These are phyloP conservation scores for Pseudopipra pipra DNA, from an alignment of 2,113 vertebrate genomes.

Conservation along the genomic window DNA sequence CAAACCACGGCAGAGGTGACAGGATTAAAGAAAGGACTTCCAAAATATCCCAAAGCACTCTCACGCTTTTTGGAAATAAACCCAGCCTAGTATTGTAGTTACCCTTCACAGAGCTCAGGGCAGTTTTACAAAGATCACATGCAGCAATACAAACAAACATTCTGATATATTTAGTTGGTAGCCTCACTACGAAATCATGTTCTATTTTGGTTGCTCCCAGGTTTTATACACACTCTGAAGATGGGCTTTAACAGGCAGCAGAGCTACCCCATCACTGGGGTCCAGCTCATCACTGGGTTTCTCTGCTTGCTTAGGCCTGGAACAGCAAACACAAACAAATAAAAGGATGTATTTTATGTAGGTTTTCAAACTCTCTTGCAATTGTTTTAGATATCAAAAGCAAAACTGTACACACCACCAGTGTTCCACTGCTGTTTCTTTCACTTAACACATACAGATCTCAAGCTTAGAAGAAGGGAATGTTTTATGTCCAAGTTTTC, in stretches of 20 bases:
- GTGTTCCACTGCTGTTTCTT: not conserved
- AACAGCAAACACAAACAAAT: not conserved
- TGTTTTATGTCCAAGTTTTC: not conserved
- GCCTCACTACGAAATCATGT: not conserved
- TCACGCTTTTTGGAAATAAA: not conserved
- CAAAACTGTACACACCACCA: not conserved
- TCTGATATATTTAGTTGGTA: slow-evolving; percentile 24
- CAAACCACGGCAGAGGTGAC: not conserved
- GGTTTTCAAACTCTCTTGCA: not conserved
- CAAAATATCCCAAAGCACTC: not conserved
- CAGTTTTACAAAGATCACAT: not conserved
- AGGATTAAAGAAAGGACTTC: not conserved
- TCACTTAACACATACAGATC: not conserved
- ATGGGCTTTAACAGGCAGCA: not conserved
- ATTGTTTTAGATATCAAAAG: not conserved
- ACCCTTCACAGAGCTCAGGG: not conserved
- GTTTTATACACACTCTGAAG: not conserved
- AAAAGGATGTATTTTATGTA: not conserved
- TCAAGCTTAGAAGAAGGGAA: not conserved
- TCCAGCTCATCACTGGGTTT: not conserved
- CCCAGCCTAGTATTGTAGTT: not conserved
- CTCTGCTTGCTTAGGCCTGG: not conserved
- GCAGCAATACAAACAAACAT: slow-evolving; percentile 8
- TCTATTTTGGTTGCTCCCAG: slow-evolving; percentile 27
- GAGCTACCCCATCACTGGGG: not conserved